phyloP scores from a whole-genome alignment of 2,113 vertebrate genomes.

The Misgurnus mizolepis region DNA sequence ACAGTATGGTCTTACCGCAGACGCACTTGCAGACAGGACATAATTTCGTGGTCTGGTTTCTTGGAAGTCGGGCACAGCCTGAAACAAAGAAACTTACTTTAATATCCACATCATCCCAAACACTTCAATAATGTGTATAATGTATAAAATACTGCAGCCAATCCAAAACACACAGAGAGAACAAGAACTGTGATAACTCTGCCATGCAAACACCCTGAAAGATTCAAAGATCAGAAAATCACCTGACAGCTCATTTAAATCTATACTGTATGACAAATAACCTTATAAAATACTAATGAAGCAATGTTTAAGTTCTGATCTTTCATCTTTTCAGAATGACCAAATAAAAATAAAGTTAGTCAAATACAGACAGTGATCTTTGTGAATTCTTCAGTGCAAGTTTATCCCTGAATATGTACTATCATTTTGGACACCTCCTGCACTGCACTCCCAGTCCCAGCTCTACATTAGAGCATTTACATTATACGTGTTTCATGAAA shows the following conservation, averaged over 20 bases:
- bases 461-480: too few relatives aligned
- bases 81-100: conserved; percentile 73
- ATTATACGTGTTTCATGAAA: too few relatives aligned
- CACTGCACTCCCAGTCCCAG: too few relatives aligned
- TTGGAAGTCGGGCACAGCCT: conserved; percentile 94
- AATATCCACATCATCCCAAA: conserved; percentile 21
- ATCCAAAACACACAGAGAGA: too few relatives aligned
- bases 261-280: background rate
- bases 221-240: conserved; percentile 29
- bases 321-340: conserved; percentile 16
- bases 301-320: background rate
- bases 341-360: background rate
- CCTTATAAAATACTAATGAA: background rate
- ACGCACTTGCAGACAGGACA: conserved; percentile 93
- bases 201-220: conserved; percentile 1
- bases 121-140: background rate
- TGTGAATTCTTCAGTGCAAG: too few relatives aligned
- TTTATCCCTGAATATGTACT: too few relatives aligned
- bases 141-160: too few relatives aligned
- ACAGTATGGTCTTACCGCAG: conserved; percentile 83
- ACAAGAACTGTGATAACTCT: too few relatives aligned
- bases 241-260: background rate
- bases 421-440: too few relatives aligned
- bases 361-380: too few relatives aligned
- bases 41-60: conserved; percentile 98